These are phyloP conservation scores for Eueides isabella DNA, from an alignment of 1,140 invertebrate genomes.

Conservation along the genomic window DNA sequence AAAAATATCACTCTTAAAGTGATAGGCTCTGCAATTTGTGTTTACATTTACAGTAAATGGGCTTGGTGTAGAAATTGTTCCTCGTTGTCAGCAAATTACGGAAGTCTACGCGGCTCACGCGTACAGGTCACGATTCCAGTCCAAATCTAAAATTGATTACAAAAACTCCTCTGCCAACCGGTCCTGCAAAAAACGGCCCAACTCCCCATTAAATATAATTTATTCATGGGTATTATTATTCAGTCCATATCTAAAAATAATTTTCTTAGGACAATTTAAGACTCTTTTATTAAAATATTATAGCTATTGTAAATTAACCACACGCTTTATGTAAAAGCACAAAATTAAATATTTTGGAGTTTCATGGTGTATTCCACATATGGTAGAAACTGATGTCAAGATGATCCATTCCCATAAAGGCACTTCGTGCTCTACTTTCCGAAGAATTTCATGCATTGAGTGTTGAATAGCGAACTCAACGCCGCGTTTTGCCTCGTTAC, in stretches of 20 bases:
- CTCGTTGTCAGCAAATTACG: conserved; percentile 35
- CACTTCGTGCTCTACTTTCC: too few relatives aligned
- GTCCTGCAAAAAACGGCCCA: conserved; percentile 58
- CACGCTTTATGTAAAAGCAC: not conserved
- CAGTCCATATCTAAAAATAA: conserved; percentile 56
- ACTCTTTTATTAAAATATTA: conserved; percentile 12
- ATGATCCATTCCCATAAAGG: too few relatives aligned
- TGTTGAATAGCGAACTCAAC: too few relatives aligned
- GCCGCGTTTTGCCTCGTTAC: too few relatives aligned
- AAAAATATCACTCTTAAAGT: not conserved
- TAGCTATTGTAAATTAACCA: not conserved
- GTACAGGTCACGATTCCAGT: conserved; percentile 71
- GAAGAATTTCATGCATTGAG: too few relatives aligned
- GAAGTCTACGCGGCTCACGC: conserved; percentile 62
- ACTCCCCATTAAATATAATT: conserved; percentile 72
- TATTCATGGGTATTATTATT: conserved; percentile 69
- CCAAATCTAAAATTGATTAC: conserved; percentile 79
- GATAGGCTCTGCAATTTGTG: not conserved
- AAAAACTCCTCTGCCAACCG: conserved; percentile 55
- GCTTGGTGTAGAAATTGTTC: conserved; percentile 16
- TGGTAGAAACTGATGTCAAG: too few relatives aligned
- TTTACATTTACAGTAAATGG: conserved; percentile 10
- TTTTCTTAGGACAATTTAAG: conserved; percentile 35
- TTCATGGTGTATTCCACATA: not conserved
- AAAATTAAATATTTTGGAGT: not conserved